phyloP scores from a whole-genome alignment of 2,888 invertebrate genomes.

The Ophonus ardosiacus region DNA sequence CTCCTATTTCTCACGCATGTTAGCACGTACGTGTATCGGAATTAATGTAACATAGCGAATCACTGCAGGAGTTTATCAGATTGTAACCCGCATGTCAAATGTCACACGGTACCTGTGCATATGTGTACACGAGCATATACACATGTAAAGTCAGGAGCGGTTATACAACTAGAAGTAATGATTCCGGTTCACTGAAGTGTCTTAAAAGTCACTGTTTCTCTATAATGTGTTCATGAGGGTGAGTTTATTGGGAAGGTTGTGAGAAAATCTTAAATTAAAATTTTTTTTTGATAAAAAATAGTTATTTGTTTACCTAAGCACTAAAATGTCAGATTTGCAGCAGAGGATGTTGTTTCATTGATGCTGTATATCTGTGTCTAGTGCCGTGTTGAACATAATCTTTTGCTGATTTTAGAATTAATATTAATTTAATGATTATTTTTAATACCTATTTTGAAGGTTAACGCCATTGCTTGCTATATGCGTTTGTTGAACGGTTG shows the following conservation, averaged over 20 bases:
- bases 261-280: neutral
- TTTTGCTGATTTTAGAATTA: too few species aligned
- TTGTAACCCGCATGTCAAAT: conserved; percentile 37
- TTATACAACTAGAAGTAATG: conserved; percentile 10
- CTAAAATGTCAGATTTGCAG: too few species aligned
- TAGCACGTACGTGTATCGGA: conserved; percentile 11
- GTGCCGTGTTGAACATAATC: too few species aligned
- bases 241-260: neutral
- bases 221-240: neutral
- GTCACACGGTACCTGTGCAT: conserved; percentile 38
- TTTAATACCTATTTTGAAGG: too few species aligned
- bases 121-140: neutral
- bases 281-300: too few species aligned
- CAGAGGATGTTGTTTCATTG: too few species aligned
- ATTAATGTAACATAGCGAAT: neutral
- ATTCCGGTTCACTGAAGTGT: conserved; percentile 4
- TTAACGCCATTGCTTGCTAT: too few species aligned
- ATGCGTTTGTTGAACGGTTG: too few species aligned
- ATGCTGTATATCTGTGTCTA: too few species aligned
- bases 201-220: neutral
- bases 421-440: too few species aligned
- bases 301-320: too few species aligned
- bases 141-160: neutral
- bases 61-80: conserved; percentile 48
- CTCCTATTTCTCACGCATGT: conserved; percentile 15